A percentile compares a stretch with the other conserved stretches of the same genome.
Evolutionary conservation across 2,888 invertebrate genomes (phyloP).

Genomic region (Zonitis immaculata): DNA sequence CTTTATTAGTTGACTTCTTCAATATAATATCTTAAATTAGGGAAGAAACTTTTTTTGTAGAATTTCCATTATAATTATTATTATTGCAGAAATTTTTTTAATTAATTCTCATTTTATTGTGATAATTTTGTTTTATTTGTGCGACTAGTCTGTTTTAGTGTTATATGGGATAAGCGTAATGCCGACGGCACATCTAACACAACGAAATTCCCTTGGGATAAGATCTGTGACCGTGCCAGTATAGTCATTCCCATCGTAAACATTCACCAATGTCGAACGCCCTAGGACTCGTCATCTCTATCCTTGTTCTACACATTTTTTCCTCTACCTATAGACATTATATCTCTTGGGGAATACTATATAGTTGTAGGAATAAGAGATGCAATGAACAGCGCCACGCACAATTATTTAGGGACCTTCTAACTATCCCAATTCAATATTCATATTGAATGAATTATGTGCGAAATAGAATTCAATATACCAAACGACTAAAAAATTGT

Average conservation of each 20-base stretch:
- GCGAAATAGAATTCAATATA: constrained; percentile 18
- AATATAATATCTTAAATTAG: too few species aligned
- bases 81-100: too few species aligned
- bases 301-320: not conserved
- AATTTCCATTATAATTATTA: too few species aligned
- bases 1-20: not conserved
- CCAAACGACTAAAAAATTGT: not conserved
- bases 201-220: not conserved
- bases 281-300: not conserved
- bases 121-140: not conserved
- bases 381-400: constrained; percentile 6
- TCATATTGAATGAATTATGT: constrained; percentile 19
- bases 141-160: not conserved
- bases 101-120: too few species aligned
- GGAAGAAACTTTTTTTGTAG: too few species aligned
- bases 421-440: constrained; percentile 18
- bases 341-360: not conserved
- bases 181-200: not conserved
- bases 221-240: not conserved
- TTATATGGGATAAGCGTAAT: not conserved
- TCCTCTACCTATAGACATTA: not conserved
- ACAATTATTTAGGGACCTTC: constrained; percentile 22
- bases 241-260: not conserved
- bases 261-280: not conserved
- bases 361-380: not conserved